Evolutionary conservation across 2,888 invertebrate genomes (phyloP), one percentile per base, ranked within the genome.

Genomic region (Luperina nickerlii): DNA sequence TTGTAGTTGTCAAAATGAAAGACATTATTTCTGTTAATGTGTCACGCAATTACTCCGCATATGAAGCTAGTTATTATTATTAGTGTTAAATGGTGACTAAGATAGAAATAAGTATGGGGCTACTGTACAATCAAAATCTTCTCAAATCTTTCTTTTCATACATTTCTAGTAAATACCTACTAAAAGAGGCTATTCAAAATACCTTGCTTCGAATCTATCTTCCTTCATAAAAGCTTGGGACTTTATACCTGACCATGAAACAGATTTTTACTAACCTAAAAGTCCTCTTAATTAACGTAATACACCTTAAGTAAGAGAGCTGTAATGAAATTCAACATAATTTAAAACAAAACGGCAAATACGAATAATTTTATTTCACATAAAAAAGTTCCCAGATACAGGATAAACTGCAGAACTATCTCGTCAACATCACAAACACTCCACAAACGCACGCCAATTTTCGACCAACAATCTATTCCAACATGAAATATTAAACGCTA

Each of bases 401-500:
- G 24, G 24, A 60, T 60, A 67, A n/a, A n/a, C 15, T 24, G 8
- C 45, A 13, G 11, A 62, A 62, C 51, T 45, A 62, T 38, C 20
- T 65, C 48, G 51, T n/a, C 20, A 7, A 24, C 60, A 60, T 65
- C 5, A 66, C 62, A 78, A 78, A 76, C n/a, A 76, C 38, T 68
- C 66, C 63, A 62, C 74, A 69, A 80, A 68, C 67, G 51, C 54
- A 68, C 57, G 62, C 48, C 42, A 86, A 83, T 78, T 69, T 87
- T 87, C 68, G 20, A 78, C 71, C 77, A 68, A 82, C 76, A 82
- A 85, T 87, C 73, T 85, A 87, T 84, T 75, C 69, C 74, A 73
- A 76, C 67, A 76, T 79, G 78, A 88, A 86, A 90, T 89, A 86
- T 86, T 78, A 76, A 74, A 68, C 85, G 80, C 48, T 87, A 87